A percentile compares a stretch with the other conserved stretches of the same genome.
phyloP scores from a whole-genome alignment of 2,888 invertebrate species.

The Leptinotarsa tumamoca region DNA sequence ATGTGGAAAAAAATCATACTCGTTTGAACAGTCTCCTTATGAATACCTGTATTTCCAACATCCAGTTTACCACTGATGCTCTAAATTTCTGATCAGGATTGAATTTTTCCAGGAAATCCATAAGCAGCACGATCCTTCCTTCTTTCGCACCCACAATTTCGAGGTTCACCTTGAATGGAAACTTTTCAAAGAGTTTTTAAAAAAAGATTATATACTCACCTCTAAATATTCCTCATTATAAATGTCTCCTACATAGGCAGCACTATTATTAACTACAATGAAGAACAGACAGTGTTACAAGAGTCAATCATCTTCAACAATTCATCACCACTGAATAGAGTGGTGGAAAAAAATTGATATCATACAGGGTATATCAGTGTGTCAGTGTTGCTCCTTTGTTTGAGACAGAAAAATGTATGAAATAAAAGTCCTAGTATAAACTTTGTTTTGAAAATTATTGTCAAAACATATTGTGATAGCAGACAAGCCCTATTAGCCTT shows the following conservation, averaged over 20 bases:
- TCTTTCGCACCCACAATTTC: constrained; percentile 7
- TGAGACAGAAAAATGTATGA: too few species aligned
- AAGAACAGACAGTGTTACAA: not conserved
- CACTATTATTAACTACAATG: not conserved
- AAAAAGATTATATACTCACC: not conserved
- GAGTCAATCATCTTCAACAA: not conserved
- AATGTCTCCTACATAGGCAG: constrained; percentile 18
- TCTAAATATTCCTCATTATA: constrained; percentile 27
- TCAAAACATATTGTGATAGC: too few species aligned
- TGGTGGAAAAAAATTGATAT: not conserved
- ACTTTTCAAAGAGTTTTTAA: not conserved
- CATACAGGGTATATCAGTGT: too few species aligned
- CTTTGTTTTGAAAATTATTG: too few species aligned
- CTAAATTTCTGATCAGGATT: constrained; percentile 15
- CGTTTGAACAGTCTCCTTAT: too few species aligned
- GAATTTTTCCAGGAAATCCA: constrained; percentile 19
- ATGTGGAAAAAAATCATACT: too few species aligned
- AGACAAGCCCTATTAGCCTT: too few species aligned
- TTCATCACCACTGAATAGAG: not conserved
- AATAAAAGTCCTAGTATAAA: too few species aligned
- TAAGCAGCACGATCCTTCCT: constrained; percentile 17
- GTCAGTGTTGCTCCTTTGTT: too few species aligned
- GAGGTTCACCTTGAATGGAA: constrained; percentile 27
- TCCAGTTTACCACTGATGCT: constrained; percentile 26
- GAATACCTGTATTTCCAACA: constrained; percentile 27